Evolutionary conservation across 2,797 vertebrate genomes (phyloP).

Genomic region (Clangula hyemalis): DNA sequence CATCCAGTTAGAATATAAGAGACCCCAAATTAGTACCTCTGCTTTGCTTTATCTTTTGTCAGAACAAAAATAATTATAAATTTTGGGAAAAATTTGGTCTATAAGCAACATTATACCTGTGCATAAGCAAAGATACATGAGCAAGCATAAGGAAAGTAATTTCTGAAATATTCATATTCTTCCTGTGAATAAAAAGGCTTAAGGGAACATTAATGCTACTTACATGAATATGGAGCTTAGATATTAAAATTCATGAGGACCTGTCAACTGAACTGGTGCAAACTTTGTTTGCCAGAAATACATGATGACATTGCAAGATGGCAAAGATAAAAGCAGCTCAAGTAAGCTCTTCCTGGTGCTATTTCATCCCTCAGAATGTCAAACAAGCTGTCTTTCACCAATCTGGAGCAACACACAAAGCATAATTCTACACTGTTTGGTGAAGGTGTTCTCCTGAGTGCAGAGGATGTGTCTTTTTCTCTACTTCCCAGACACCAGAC

Average conservation of each 20-base stretch:
- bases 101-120: not conserved
- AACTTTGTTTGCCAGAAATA: conserved; percentile 78
- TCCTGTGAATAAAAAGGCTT: conserved; percentile 39
- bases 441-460: conserved; percentile 36
- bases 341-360: conserved; percentile 68
- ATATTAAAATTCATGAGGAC: conserved; percentile 82
- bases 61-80: not conserved
- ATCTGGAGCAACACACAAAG: conserved; percentile 54
- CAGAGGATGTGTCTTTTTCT: conserved; percentile 22
- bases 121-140: not conserved
- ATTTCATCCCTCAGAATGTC: conserved; percentile 70
- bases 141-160: not conserved
- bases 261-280: conserved; percentile 76
- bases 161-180: conserved; percentile 50
- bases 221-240: conserved; percentile 73
- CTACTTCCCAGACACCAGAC: conserved; percentile 38
- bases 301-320: conserved; percentile 75
- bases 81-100: not conserved
- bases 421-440: not conserved
- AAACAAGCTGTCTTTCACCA: conserved; percentile 75
- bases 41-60: not conserved
- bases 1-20: not conserved
- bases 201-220: conserved; percentile 50
- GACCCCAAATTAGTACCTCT: not conserved
- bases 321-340: conserved; percentile 71